phyloP scores from a whole-genome alignment of 2,113 vertebrate species.

The Atrichornis clamosus region DNA sequence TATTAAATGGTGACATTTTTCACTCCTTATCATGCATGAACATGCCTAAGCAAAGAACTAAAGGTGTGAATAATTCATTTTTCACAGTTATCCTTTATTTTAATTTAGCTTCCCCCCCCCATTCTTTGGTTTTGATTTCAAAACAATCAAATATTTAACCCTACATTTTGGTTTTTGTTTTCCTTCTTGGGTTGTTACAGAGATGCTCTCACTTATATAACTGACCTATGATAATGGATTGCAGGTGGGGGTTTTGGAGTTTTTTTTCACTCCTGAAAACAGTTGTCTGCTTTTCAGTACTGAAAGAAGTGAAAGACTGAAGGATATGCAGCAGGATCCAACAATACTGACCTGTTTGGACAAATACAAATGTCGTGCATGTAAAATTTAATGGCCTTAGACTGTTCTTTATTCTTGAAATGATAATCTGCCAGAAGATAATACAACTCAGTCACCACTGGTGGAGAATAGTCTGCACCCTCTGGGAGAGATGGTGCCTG shows the following conservation, averaged over 20 bases:
- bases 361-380: constrained; percentile 96
- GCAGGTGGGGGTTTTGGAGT: neutral
- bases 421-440: constrained; percentile 97
- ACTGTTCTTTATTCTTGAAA: constrained; percentile 99
- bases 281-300: neutral
- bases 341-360: constrained; percentile 83
- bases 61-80: neutral
- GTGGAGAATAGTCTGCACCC: constrained; percentile 83
- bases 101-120: neutral
- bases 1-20: neutral
- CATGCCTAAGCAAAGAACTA: neutral
- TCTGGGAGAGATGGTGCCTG: constrained; percentile 88
- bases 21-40: neutral
- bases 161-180: neutral
- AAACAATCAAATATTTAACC: neutral
- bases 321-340: neutral
- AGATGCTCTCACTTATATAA: neutral
- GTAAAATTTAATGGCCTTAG: constrained; percentile 98
- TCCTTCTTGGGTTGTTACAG: neutral
- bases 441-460: constrained; percentile 89
- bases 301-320: neutral
- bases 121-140: neutral
- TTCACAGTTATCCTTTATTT: neutral
- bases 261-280: neutral
- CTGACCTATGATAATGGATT: neutral